Base-by-base conservation (phyloP, 1,140 invertebrate species). In the Pissodes strobi region DNA sequence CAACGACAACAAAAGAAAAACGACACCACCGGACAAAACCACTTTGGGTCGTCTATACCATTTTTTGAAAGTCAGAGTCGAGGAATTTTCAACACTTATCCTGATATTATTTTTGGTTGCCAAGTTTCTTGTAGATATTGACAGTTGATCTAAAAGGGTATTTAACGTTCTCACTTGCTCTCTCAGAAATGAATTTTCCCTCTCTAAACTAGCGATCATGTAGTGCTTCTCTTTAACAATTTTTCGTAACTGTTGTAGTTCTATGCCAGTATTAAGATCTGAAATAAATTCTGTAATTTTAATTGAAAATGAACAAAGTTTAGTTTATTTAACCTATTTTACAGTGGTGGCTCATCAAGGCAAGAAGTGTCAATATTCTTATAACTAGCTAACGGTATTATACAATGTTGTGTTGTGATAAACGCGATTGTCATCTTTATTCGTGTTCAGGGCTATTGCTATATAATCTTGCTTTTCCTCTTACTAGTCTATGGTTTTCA, bases 11-110 rank as follows among this genome's bases (percentile, higher is more conserved):
- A 62, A 27, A 18, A 62, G 15, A 41, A 19, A 19, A 15, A 62
- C 43, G 17, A 22, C 46, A 17, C 46, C 52, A 21, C 59, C 59
- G 9, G 46, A 22, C 5, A 62, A 30, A 27, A 62, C 23, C 21
- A 62, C 46, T 43, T 39, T 62, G 1, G 59, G 59, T 27, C 38
- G 8, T 41, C 48, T 39, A 15, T 49, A 62, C 59, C 59, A 62
- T 45, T 39, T 62, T 27, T 51, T 38, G 22, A 39, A 43, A 2
- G n/a, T 37, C 18, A 37, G 1, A 43, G 18, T 38, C 18, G 59
- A 52, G 10, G 46, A 15, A 43, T 62, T 62, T 52, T 62, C 59
- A 15, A 62, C 59, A 18, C 23, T 62, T 37, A 62, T 62, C 43
- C 34, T 30, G 12, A 62, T 62, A 43, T 62, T 37, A 30, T 62